Percentiles rank a stretch among this genome's conserved stretches.
Evolutionary conservation across 2,797 vertebrate species (phyloP).

Genomic region (Crenuchus spilurus): DNA sequence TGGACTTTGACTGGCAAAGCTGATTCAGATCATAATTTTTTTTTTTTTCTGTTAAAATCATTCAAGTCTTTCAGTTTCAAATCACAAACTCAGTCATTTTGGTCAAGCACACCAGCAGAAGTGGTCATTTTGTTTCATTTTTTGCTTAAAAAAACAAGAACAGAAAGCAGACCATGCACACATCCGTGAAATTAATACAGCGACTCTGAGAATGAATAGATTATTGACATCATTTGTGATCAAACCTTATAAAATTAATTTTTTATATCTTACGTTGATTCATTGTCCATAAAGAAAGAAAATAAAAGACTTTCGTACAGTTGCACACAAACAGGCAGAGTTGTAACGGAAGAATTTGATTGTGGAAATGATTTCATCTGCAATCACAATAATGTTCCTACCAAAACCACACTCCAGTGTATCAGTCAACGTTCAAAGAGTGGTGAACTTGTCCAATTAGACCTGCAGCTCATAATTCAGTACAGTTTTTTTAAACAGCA

Average conservation of each 20-base stretch:
- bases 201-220: neutral
- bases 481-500: neutral
- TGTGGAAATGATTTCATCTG: conserved; percentile 62
- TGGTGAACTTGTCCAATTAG: neutral
- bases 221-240: neutral
- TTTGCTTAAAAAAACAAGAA: no score
- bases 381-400: neutral
- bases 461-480: neutral
- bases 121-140: neutral
- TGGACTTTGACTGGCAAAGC: neutral
- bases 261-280: neutral
- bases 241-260: neutral
- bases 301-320: neutral
- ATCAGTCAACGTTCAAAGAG: neutral
- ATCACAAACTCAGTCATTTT: conserved; percentile 35
- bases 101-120: conserved; percentile 37
- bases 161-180: neutral
- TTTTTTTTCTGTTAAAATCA: neutral
- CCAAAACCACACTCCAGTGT: neutral
- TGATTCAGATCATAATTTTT: neutral
- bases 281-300: neutral
- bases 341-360: conserved; percentile 53
- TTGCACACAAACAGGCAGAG: conserved; percentile 52
- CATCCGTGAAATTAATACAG: neutral
- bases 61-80: conserved; percentile 25